Percentiles rank a stretch among this genome's conserved stretches.
Evolutionary conservation across 2,113 vertebrate genomes (phyloP).

Genomic region (Leuciscus idus): DNA sequence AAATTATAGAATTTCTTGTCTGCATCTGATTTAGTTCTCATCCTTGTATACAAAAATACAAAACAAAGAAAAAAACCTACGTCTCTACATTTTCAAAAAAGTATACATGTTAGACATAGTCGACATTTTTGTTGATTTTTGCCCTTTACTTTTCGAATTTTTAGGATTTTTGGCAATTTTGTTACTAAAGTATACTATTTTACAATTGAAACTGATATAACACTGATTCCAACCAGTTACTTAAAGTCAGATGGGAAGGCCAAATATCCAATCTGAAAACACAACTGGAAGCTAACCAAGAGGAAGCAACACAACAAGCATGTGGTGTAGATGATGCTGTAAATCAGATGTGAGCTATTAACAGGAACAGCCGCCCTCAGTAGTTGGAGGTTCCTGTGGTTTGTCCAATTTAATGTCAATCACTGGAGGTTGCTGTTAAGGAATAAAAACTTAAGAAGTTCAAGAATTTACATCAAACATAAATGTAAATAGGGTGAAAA

Average conservation of each 20-base stretch:
- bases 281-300: conserved; percentile 84
- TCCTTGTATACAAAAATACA: conserved; percentile 87
- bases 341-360: conserved; percentile 74
- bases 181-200: conserved; percentile 86
- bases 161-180: conserved; percentile 85
- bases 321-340: conserved; percentile 71
- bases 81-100: conserved; percentile 75
- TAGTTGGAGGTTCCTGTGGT: conserved; percentile 84
- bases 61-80: conserved; percentile 75
- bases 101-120: conserved; percentile 71
- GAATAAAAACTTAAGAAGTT: conserved; percentile 49
- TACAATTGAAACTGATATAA: conserved; percentile 80
- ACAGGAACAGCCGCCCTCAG: conserved; percentile 88
- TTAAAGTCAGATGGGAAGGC: conserved; percentile 67
- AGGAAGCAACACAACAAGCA: conserved; percentile 89
- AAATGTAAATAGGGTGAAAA: not conserved
- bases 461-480: not conserved
- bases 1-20: conserved; percentile 55
- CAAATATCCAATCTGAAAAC: conserved; percentile 79
- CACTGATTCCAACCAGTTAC: conserved; percentile 71
- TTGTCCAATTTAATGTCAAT: conserved; percentile 94
- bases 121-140: conserved; percentile 59
- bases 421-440: conserved; percentile 82
- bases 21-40: conserved; percentile 64
- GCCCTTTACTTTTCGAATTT: conserved; percentile 68